Evolutionary conservation across 2,888 invertebrate species (phyloP), one percentile per base, ranked within the genome.

Genomic region (Zygaena filipendulae): DNA sequence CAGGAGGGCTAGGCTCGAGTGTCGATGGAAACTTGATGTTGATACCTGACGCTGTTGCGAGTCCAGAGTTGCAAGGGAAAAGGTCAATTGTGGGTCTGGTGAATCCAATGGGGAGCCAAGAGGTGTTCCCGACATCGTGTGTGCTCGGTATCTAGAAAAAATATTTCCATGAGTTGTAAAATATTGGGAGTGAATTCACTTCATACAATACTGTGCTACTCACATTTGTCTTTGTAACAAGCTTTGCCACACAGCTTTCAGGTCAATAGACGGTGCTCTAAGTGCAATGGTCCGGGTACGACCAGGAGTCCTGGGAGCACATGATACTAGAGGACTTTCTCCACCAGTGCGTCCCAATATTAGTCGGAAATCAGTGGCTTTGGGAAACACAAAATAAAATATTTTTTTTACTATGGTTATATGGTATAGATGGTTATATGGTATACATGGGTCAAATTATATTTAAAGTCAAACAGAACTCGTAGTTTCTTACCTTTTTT

Each of bases 161-260:
- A 28, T 24, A 25, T 4, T 19, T n/a, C n/a, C n/a, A n/a, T n/a
- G n/a, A n/a, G n/a, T n/a, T n/a, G n/a, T n/a, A n/a, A n/a, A n/a
- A n/a, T n/a, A n/a, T n/a, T n/a, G n/a, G n/a, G n/a, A n/a, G n/a
- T n/a, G n/a, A n/a, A n/a, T n/a, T n/a, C n/a, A n/a, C n/a, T n/a
- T n/a, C n/a, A n/a, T n/a, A n/a, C n/a, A n/a, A n/a, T n/a, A n/a
- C n/a, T n/a, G n/a, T n/a, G n/a, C 7, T 21, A 81, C 87, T 87
- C 69, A 92, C 92, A 93, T 91, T 77, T 93, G 93, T 38, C 92
- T 82, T 52, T 92, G 91, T 12, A 94, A 81, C 31, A 93, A 81
- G 64, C 92, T 93, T 69, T 93, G 92, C 93, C 93, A 94, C 5
- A 93, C 92, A 19, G 93, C 92, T 59, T 94, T 94, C 20, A 92